Evolutionary conservation across 2,113 vertebrate species (phyloP), one percentile per base, ranked within the genome.

Genomic region (Mormyrus iriodes): DNA sequence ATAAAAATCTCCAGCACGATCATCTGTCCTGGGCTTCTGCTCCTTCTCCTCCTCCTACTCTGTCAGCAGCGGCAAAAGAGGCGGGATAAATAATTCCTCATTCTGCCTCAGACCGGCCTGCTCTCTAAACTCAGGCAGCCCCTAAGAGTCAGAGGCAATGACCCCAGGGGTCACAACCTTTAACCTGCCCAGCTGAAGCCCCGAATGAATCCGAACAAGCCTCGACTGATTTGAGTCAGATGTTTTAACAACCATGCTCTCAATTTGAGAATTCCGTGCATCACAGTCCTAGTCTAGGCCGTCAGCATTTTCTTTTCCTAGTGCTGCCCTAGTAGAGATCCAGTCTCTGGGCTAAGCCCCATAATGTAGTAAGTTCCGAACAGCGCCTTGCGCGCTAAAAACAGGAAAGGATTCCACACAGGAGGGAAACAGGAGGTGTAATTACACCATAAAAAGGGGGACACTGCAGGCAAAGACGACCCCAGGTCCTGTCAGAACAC

Each of bases 81-180:
- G 87, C 76, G 90, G 52, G 10, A 89, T 90, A 90, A 92, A 90
- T 91, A 31, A 65, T 55, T 21, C 48, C 91, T 90, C 91, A 91
- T 93, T 93, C 91, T 89, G 93, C 92, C 89, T 91, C 90, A 89
- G 53, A 87, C 82, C 55, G 3, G 51, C 82, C 88, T 90, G 39
- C 76, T 85, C 53, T 88, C 49, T 65, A 31, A 31, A 55, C 44
- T 87, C 83, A 88, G 84, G 13, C 21, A 58, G 89, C 73, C 51
- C 88, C 53, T 90, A 10, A 90, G 83, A 93, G 89, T 92, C 90
- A 84, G 89, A 88, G 89, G 92, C 91, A 89, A 88, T 82, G 90
- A 93, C 92, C 91, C 93, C 88, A 69, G 61, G 90, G 89, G 90
- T 92, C 90, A 89, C 89, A 90, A 93, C 51, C 85, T 55, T 53